phyloP scores from a whole-genome alignment of 2,797 vertebrate genomes.

The Apogon talboti region DNA sequence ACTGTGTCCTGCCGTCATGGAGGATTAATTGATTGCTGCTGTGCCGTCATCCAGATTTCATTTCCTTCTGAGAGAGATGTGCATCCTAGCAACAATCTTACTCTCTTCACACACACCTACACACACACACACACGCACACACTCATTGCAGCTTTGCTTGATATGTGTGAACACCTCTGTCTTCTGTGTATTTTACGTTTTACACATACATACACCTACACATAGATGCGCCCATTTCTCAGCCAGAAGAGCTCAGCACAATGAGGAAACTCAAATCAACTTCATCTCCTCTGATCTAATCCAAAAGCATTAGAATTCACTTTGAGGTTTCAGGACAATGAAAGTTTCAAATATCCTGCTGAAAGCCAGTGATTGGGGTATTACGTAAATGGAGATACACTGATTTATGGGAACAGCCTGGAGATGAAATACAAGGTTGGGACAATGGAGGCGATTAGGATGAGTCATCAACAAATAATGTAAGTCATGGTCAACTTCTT shows the following conservation, averaged over 20 bases:
- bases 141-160: conserved; percentile 17
- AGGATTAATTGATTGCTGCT: conserved; percentile 74
- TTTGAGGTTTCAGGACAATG: conserved; percentile 50
- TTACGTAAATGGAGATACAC: conserved; percentile 26
- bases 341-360: conserved; percentile 50
- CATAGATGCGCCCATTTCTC: conserved; percentile 23
- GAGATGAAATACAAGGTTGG: conserved; percentile 27
- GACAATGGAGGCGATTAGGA: conserved; percentile 23
- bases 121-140: background rate
- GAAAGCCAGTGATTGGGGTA: conserved; percentile 41
- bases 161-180: conserved; percentile 22
- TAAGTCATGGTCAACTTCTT: conserved; percentile 33
- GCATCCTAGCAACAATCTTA: conserved; percentile 77
- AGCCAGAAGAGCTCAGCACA: conserved; percentile 36
- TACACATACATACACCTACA: conserved; percentile 18
- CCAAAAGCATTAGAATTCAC: conserved; percentile 60
- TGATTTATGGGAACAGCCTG: conserved; percentile 48
- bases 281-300: conserved; percentile 50
- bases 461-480: conserved; percentile 62
- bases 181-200: background rate
- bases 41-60: conserved; percentile 68
- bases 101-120: conserved; percentile 17
- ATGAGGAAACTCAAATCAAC: conserved; percentile 50
- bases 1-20: conserved; percentile 53
- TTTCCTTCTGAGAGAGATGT: conserved; percentile 69